Evolutionary conservation across 2,888 invertebrate species (phyloP).

Genomic region (Hanleya hanleyi): DNA sequence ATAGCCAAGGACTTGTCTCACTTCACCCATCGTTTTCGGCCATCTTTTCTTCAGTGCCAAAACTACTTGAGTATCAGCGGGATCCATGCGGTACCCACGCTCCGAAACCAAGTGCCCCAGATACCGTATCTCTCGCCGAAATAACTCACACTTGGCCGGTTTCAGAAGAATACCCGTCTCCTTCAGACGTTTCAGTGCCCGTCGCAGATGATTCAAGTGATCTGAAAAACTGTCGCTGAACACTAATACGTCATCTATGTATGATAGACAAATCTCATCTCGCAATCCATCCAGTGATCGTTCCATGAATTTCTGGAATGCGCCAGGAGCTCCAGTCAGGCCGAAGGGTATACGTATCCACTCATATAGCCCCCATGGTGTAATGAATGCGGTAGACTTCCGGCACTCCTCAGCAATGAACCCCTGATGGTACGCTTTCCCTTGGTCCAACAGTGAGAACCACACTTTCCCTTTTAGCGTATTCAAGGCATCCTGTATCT

Average conservation of each 20-base stretch:
- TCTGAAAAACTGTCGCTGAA: constrained; percentile 26
- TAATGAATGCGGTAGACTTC: constrained; percentile 34
- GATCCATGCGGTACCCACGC: constrained; percentile 11
- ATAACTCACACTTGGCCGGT: background rate
- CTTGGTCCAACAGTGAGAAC: constrained; percentile 38
- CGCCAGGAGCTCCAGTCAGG: constrained; percentile 31
- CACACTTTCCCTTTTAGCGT: constrained; percentile 29
- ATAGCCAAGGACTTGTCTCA: constrained; percentile 6
- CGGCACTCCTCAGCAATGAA: constrained; percentile 29
- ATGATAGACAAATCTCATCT: constrained; percentile 33
- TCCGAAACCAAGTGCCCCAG: background rate
- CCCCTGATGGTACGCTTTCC: constrained; percentile 43
- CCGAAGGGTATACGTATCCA: constrained; percentile 39
- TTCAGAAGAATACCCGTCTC: background rate
- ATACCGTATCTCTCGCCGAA: background rate
- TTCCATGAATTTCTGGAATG: constrained; percentile 38
- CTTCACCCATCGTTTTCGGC: background rate
- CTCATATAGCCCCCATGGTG: constrained; percentile 38
- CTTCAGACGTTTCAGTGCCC: background rate
- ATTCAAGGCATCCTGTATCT: constrained; percentile 40
- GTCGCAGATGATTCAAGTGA: background rate
- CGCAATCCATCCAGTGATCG: constrained; percentile 23
- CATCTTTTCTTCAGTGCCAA: background rate
- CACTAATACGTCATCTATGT: constrained; percentile 40
- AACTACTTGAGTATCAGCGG: background rate